A percentile compares a stretch with the other conserved stretches of the same genome.
Evolutionary conservation across 2,113 vertebrate species (phyloP).

Genomic region (Neolamprologus longior): DNA sequence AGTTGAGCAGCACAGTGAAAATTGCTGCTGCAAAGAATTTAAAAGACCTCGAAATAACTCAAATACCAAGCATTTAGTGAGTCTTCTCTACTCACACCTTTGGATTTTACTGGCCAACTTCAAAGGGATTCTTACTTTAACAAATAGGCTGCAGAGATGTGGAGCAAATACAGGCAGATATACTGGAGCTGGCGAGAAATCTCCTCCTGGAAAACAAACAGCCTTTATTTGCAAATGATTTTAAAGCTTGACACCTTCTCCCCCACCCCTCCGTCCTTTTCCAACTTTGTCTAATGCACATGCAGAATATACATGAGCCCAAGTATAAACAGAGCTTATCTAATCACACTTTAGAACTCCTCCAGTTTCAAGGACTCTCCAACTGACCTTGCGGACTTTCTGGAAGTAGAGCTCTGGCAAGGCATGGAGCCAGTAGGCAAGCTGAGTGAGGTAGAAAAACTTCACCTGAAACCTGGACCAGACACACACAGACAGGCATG

Average conservation of each 20-base stretch:
- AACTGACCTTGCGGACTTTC: constrained; percentile 95
- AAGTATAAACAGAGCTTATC: constrained; percentile 1
- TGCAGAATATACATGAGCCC: not conserved
- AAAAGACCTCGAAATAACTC: not conserved
- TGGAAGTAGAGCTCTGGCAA: constrained; percentile 97
- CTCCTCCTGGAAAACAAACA: constrained; percentile 81
- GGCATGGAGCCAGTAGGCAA: constrained; percentile 95
- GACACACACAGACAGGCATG: not conserved
- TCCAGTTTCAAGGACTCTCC: constrained; percentile 18
- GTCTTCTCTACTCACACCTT: not conserved
- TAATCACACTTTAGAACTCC: not conserved
- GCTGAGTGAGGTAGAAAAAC: constrained; percentile 95
- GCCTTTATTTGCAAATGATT: not conserved
- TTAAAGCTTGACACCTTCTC: not conserved
- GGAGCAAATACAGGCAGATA: constrained; percentile 85
- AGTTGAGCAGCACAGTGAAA: not conserved
- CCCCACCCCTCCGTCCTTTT: fast-evolving
- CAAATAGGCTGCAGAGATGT: constrained; percentile 88
- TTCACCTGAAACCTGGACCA: constrained; percentile 91
- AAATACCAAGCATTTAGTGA: not conserved
- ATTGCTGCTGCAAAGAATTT: not conserved
- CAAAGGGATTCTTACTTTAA: constrained; percentile 82
- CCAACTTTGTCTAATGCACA: not conserved
- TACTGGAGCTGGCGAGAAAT: constrained; percentile 88
- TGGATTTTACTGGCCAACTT: not conserved